phyloP scores from a whole-genome alignment of 2,888 invertebrate genomes.

The Eupeodes latifasciatus region DNA sequence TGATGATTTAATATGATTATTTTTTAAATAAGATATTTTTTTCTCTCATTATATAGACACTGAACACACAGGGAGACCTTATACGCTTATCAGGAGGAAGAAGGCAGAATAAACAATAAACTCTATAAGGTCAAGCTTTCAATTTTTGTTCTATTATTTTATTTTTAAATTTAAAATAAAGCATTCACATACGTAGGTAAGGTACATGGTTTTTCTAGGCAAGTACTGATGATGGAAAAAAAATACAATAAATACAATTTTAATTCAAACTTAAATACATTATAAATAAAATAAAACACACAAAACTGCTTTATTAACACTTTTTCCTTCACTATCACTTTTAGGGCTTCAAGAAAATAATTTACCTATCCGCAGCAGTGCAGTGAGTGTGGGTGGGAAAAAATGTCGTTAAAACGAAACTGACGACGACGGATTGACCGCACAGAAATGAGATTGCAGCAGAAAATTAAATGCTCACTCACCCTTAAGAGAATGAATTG shows the following conservation, averaged over 20 bases:
- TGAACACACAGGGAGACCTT: constrained; percentile 26
- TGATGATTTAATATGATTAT: constrained; percentile 26
- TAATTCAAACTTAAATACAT: background rate
- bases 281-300: background rate
- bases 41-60: background rate
- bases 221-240: background rate
- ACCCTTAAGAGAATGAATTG: constrained; percentile 35
- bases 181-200: constrained; percentile 25
- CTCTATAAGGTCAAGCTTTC: constrained; percentile 62
- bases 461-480: constrained; percentile 36
- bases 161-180: background rate
- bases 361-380: background rate
- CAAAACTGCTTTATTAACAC: constrained; percentile 15
- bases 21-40: constrained; percentile 5
- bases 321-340: constrained; percentile 52
- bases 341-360: constrained; percentile 54
- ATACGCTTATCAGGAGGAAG: constrained; percentile 63
- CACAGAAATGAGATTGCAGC: constrained; percentile 22
- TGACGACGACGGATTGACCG: constrained; percentile 10
- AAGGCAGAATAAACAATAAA: constrained; percentile 5
- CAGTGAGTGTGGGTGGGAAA: constrained; percentile 4
- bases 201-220: background rate
- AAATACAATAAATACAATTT: background rate
- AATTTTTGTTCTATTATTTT: constrained; percentile 41
- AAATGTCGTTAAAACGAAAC: background rate